Percentiles rank a stretch among this genome's conserved stretches.
These are phyloP conservation scores for Orgyia antiqua DNA, from an alignment of 2,888 invertebrate species.

Conservation along the genomic window DNA sequence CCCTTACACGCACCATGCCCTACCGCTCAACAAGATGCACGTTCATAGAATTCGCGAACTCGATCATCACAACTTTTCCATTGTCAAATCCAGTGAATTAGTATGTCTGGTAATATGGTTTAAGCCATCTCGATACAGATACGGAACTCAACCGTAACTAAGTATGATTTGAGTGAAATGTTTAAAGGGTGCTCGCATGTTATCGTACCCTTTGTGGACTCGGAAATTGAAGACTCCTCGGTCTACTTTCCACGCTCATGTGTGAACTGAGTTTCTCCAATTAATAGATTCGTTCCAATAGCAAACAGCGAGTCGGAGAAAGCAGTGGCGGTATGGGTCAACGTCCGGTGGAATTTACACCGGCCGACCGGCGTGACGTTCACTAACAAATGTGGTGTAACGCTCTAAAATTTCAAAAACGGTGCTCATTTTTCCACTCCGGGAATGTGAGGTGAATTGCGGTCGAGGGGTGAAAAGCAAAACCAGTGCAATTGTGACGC, in stretches of 20 bases:
- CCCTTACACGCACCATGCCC: neutral
- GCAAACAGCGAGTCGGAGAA: conserved; percentile 72
- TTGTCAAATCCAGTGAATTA: too few species aligned
- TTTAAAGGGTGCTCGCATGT: conserved; percentile 22
- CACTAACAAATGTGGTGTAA: conserved; percentile 71
- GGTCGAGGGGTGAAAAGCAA: conserved; percentile 13
- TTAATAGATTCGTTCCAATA: conserved; percentile 79
- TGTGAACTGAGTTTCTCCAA: conserved; percentile 77
- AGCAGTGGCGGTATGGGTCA: conserved; percentile 68
- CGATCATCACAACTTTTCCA: neutral
- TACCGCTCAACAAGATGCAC: neutral
- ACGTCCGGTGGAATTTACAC: conserved; percentile 69
- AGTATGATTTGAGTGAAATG: too few species aligned
- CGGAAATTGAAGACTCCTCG: conserved; percentile 48
- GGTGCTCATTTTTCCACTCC: conserved; percentile 56
- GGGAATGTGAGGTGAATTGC: conserved; percentile 39
- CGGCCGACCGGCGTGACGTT: conserved; percentile 68
- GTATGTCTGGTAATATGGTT: too few species aligned
- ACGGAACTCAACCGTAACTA: too few species aligned
- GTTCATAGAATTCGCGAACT: neutral
- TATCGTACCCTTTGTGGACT: conserved; percentile 24
- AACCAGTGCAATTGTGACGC: conserved; percentile 14
- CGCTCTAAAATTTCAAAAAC: conserved; percentile 67
- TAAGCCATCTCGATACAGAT: too few species aligned
- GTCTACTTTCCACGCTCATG: conserved; percentile 74